These are phyloP conservation scores for Thamnaconus septentrionalis DNA, from an alignment of 2,113 vertebrate genomes.

Conservation along the genomic window DNA sequence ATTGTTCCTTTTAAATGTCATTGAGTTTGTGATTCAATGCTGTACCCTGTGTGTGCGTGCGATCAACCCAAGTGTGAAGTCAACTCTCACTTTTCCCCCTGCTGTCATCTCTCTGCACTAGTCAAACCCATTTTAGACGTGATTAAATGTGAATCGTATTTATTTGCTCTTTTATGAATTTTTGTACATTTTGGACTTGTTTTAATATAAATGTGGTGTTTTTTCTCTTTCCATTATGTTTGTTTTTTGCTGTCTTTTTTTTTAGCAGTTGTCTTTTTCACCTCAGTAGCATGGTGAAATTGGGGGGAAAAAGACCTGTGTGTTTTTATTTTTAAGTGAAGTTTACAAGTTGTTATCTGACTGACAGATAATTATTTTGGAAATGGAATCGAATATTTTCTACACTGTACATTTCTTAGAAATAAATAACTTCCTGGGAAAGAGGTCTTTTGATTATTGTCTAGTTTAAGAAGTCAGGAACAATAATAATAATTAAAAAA, in stretches of 20 bases:
- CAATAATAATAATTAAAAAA: neutral
- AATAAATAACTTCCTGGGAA: constrained; percentile 74
- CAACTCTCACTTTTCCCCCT: constrained; percentile 51
- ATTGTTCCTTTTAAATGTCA: constrained; percentile 33
- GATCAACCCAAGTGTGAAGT: constrained; percentile 32
- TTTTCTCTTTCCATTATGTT: constrained; percentile 11
- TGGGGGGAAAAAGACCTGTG: constrained; percentile 43
- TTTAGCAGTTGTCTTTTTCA: constrained; percentile 63
- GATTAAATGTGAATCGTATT: constrained; percentile 82
- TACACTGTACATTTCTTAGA: constrained; percentile 81
- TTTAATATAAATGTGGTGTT: constrained; percentile 72
- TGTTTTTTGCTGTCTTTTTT: constrained; percentile 31
- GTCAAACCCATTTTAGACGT: constrained; percentile 66
- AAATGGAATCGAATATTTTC: constrained; percentile 79
- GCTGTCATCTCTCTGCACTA: constrained; percentile 74
- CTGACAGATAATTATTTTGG: constrained; percentile 76
- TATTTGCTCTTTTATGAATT: constrained; percentile 75
- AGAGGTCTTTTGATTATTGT: constrained; percentile 2
- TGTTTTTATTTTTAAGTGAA: constrained; percentile 62
- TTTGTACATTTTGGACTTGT: constrained; percentile 74
- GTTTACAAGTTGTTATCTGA: constrained; percentile 78
- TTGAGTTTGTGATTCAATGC: constrained; percentile 36
- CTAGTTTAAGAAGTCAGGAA: neutral
- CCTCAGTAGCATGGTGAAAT: constrained; percentile 68
- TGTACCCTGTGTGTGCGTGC: constrained; percentile 36